Evolutionary conservation across 2,797 vertebrate species (phyloP), one percentile per base, ranked within the genome.

Genomic region (Hypotaenidia philippensis): DNA sequence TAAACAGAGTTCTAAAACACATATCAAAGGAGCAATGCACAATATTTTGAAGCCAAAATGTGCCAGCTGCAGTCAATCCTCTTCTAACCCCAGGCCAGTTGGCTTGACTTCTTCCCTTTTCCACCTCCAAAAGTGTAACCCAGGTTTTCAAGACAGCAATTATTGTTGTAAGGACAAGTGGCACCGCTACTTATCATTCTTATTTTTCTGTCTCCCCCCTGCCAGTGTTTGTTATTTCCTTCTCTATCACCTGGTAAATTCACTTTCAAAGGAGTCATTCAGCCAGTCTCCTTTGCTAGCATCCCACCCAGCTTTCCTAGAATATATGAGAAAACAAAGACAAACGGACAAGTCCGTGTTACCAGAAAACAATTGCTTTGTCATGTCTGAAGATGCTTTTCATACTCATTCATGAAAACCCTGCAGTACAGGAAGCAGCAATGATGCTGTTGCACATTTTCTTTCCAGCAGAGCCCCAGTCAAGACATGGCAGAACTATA

Each of bases 281-380:
- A 76, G 70, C 29, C 40, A 36, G 40, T 78, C 45, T 87, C 17
- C 16, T 74, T 64, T 36, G 52, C 63, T 64, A 57, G 19, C 40
- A 64, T 20, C 34, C 31, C 31, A 45, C 25, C 71, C 40, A 53
- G 31, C 31, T 86, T 59, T 41, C 59, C 63, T 16, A 34, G 12
- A 74, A 60, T 31, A 81, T 34, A 47, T 41, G 11, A 83, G 45
- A 88, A 71, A 85, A 83, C 22, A 57, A 65, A 60, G 38, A 26
- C 7, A 80, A 89, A 64, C 1, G 1, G 49, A 3, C 40, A 83
- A 79, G 13, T 11, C n/a, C 10, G 4, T 1, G 0, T 34, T 68
- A 44, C 20, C 65, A 65, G 59, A 72, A 90, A 80, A 44, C 7
- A 36, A 36, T 0, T 49, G 16, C 16, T 38, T 3, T 56, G 55